phyloP scores from a whole-genome alignment of 2,888 invertebrate genomes.

The Netelia fuscicornis region DNA sequence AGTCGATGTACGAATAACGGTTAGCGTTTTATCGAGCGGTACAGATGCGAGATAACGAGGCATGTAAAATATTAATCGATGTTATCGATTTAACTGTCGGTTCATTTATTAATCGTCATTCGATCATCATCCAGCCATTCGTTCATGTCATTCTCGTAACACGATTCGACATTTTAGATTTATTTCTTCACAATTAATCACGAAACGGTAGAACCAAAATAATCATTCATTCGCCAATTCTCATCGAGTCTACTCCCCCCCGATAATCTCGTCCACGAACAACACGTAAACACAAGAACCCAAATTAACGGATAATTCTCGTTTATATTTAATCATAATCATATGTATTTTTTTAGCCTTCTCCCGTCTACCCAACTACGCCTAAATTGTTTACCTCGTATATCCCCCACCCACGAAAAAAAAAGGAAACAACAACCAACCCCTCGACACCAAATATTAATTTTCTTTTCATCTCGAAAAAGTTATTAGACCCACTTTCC shows the following conservation, averaged over 20 bases:
- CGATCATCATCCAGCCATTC: background rate
- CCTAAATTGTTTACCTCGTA: background rate
- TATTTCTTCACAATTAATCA: background rate
- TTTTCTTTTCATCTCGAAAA: too few species aligned
- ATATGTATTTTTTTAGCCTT: slow-evolving; percentile 15
- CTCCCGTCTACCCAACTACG: background rate
- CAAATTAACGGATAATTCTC: slow-evolving; percentile 39
- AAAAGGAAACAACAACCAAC: too few species aligned
- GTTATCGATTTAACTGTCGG: background rate
- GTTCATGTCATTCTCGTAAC: background rate
- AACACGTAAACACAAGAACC: background rate
- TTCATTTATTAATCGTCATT: background rate
- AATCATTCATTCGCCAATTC: slow-evolving; percentile 34
- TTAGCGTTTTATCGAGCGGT: background rate
- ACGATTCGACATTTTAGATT: background rate
- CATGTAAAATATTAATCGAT: background rate
- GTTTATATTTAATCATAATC: slow-evolving; percentile 34
- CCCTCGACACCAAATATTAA: too few species aligned
- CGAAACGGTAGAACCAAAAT: background rate
- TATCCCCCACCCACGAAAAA: too few species aligned
- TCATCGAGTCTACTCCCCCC: slow-evolving; percentile 36
- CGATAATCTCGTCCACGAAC: slow-evolving; percentile 44
- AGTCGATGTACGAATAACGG: background rate
- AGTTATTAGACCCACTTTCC: background rate
- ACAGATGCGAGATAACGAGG: background rate